Evolutionary conservation across 2,113 vertebrate species (phyloP).

Genomic region (Scytalopus superciliaris): DNA sequence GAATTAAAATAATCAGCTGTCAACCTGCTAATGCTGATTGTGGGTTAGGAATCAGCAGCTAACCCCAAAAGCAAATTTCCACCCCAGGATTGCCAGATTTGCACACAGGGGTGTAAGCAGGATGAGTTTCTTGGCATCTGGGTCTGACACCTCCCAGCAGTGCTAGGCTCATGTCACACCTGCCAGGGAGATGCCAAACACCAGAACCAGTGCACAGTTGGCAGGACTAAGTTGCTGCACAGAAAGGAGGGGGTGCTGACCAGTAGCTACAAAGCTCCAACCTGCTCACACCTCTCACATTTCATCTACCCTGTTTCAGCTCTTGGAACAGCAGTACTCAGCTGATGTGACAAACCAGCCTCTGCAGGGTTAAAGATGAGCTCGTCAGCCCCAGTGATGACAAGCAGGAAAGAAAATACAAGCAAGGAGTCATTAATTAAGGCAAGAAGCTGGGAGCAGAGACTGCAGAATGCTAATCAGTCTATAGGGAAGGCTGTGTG

Average conservation of each 20-base stretch:
- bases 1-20: background rate
- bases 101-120: background rate
- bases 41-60: background rate
- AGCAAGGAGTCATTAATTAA: conserved; percentile 15
- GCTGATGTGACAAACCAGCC: background rate
- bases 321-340: rapidly evolving
- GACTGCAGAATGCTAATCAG: background rate
- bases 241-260: background rate
- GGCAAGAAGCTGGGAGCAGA: background rate
- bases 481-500: background rate
- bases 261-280: rapidly evolving
- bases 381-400: background rate
- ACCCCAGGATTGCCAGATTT: background rate
- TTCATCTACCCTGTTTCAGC: background rate
- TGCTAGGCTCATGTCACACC: background rate
- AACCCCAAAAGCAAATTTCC: background rate
- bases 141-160: background rate
- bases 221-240: background rate
- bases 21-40: background rate
- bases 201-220: background rate
- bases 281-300: background rate
- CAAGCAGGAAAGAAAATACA: background rate
- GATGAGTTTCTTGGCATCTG: background rate
- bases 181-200: background rate
- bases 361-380: background rate